These are phyloP conservation scores for Microcebus lehilahytsara DNA, from an alignment of 2,113 vertebrate species.

Conservation along the genomic window DNA sequence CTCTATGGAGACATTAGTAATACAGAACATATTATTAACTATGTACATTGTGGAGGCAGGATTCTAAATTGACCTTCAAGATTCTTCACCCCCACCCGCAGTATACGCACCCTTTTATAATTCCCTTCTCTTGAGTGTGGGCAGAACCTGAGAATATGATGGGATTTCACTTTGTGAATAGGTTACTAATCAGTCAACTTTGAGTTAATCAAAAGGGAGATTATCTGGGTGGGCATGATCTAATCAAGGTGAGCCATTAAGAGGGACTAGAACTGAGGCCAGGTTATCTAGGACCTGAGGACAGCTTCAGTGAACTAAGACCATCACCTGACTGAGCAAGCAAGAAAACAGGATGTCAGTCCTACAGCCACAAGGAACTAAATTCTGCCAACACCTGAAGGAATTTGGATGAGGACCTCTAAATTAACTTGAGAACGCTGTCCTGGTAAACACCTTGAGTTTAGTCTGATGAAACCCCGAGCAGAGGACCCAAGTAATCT, in stretches of 20 bases:
- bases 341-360: background rate
- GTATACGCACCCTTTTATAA: background rate
- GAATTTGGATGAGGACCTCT: background rate
- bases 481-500: background rate
- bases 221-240: background rate
- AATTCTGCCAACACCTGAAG: background rate
- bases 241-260: background rate
- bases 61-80: background rate
- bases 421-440: background rate
- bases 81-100: no score
- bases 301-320: background rate
- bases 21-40: background rate
- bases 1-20: background rate
- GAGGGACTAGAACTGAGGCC: background rate
- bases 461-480: background rate
- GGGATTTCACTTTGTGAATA: background rate
- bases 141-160: background rate
- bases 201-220: background rate
- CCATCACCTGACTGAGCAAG: background rate
- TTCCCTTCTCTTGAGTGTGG: background rate
- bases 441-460: background rate
- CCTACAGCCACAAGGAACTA: background rate
- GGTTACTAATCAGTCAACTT: background rate
- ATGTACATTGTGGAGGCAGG: background rate
- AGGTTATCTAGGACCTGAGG: background rate